Percentiles rank a stretch among this genome's conserved stretches.
These are phyloP conservation scores for Matsumyia berberina DNA, from an alignment of 2,888 invertebrate genomes.

Conservation along the genomic window DNA sequence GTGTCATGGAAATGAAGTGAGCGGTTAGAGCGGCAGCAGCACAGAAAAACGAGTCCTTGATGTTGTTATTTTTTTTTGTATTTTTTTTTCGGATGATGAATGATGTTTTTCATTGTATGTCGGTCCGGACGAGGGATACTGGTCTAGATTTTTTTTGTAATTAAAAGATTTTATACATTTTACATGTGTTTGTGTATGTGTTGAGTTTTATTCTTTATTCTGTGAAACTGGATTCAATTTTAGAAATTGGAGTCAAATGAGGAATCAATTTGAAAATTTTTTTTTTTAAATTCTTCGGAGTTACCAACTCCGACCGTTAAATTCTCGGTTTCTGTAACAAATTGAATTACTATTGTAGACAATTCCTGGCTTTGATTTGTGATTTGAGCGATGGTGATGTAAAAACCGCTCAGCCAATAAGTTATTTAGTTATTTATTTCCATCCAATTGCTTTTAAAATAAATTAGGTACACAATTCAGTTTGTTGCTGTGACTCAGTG, in stretches of 20 bases:
- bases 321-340: too few relatives aligned
- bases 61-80: slow-evolving; percentile 16
- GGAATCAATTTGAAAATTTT: neutral
- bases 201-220: neutral
- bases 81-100: slow-evolving; percentile 20
- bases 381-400: too few relatives aligned
- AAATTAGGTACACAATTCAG: too few relatives aligned
- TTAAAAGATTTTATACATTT: slow-evolving; percentile 18
- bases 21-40: slow-evolving; percentile 7
- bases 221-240: neutral
- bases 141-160: slow-evolving; percentile 12
- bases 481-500: too few relatives aligned
- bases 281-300: too few relatives aligned
- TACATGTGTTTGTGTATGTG: too few relatives aligned
- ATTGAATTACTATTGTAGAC: too few relatives aligned
- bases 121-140: neutral
- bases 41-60: slow-evolving; percentile 30
- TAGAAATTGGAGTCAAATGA: neutral
- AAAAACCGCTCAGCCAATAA: too few relatives aligned
- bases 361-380: too few relatives aligned
- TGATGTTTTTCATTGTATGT: neutral
- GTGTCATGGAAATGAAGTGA: slow-evolving; percentile 51
- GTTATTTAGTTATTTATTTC: too few relatives aligned
- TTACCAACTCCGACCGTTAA: too few relatives aligned
- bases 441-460: too few relatives aligned